Conservation (phyloP, 1,140 invertebrate species). For the Triops cancriformis region DNA sequence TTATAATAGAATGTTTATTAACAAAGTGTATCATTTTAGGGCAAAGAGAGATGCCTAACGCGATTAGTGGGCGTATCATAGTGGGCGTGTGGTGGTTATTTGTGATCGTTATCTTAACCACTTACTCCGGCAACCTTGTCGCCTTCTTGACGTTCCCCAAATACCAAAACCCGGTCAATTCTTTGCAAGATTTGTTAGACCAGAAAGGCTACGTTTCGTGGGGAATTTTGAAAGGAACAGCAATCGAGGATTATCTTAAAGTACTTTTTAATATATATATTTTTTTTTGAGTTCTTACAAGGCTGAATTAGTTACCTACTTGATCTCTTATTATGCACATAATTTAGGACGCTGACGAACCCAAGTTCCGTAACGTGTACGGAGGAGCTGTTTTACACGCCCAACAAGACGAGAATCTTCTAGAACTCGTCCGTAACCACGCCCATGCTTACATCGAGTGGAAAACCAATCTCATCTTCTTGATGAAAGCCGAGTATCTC, state of each 20-base stretch:
- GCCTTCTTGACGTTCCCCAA: slow-evolving; percentile 88
- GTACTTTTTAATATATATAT: slow-evolving; percentile 35
- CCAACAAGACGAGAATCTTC: slow-evolving; percentile 41
- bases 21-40: no score
- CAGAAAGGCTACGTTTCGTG: slow-evolving; percentile 52
- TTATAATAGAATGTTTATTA: no score
- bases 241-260: slow-evolving; percentile 57
- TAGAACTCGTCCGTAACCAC: slow-evolving; percentile 51
- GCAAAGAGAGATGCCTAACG: slow-evolving; percentile 35
- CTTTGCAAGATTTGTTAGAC: slow-evolving; percentile 57
- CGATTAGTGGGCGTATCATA: slow-evolving; percentile 76
- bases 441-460: slow-evolving; percentile 71
- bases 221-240: slow-evolving; percentile 63
- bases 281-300: neutral
- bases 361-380: slow-evolving; percentile 38
- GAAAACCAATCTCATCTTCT: slow-evolving; percentile 55
- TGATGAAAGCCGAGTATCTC: slow-evolving; percentile 55
- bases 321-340: slow-evolving; percentile 31
- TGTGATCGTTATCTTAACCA: slow-evolving; percentile 79
- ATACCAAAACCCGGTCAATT: slow-evolving; percentile 65
- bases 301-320: slow-evolving; percentile 21
- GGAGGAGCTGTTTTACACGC: slow-evolving; percentile 46
- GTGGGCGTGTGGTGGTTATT: slow-evolving; percentile 89
- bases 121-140: slow-evolving; percentile 73
- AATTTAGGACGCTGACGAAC: slow-evolving; percentile 29